Evolutionary conservation across 2,888 invertebrate species (phyloP).

Genomic region (Heterodera filipjevi): DNA sequence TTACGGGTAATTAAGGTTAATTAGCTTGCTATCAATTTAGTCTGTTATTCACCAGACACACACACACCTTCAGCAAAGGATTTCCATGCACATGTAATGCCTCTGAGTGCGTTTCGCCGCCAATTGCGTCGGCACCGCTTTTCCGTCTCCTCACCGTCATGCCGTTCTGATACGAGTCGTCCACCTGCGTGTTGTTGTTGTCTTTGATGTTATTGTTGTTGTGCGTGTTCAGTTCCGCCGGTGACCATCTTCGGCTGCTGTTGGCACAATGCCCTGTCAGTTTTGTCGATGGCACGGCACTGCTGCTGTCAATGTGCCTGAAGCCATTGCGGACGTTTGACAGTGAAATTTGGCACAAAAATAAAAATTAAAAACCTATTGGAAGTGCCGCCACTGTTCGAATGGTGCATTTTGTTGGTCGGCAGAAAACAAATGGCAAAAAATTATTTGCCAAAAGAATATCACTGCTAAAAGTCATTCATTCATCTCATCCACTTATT

Average conservation of each 20-base stretch:
- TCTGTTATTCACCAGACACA: background rate
- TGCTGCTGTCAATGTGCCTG: constrained; percentile 17
- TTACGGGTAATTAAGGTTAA: background rate
- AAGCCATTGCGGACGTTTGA: background rate
- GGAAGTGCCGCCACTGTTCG: background rate
- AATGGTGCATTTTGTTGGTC: background rate
- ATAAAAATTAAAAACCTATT: background rate
- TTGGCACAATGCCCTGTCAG: background rate
- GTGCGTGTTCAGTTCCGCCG: too few species aligned
- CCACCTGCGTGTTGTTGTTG: background rate
- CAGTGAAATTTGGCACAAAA: background rate
- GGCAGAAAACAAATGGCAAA: background rate
- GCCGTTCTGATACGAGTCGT: constrained; percentile 9
- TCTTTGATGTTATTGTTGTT: too few species aligned
- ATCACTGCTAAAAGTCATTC: too few species aligned
- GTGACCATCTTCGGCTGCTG: background rate
- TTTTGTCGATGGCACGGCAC: background rate
- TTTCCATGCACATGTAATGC: constrained; percentile 52
- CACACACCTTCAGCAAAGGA: constrained; percentile 40
- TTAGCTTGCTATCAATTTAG: background rate
- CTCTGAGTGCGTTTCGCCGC: constrained; percentile 30
- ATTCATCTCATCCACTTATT: too few species aligned
- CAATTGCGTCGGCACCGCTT: constrained; percentile 1
- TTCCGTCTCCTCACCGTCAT: background rate
- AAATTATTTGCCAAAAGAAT: too few species aligned